Percentiles rank a stretch among this genome's conserved stretches.
These are phyloP conservation scores for Tryphoninae sp. DNA, from an alignment of 2,888 invertebrate genomes.

Conservation along the genomic window DNA sequence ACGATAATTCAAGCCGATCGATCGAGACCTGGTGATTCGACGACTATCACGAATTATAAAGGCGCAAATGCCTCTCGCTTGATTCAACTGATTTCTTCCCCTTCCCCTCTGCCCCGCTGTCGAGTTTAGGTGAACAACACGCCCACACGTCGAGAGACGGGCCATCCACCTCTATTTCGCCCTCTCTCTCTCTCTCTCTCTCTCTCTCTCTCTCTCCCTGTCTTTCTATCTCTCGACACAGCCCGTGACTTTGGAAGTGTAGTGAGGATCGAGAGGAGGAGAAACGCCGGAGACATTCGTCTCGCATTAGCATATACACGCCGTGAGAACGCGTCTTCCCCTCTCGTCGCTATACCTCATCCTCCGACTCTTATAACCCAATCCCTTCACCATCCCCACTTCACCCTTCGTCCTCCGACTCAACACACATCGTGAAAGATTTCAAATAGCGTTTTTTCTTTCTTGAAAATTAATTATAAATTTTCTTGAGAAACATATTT, in stretches of 20 bases:
- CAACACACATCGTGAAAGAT: constrained; percentile 34
- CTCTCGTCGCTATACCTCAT: constrained; percentile 56
- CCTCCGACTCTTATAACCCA: constrained; percentile 39
- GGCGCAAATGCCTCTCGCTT: constrained; percentile 59
- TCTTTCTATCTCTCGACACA: constrained; percentile 52
- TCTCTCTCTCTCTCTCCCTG: constrained; percentile 27
- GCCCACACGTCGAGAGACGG: constrained; percentile 70
- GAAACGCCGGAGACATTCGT: constrained; percentile 78
- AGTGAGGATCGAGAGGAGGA: constrained; percentile 65
- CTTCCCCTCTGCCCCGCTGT: constrained; percentile 69
- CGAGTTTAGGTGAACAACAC: constrained; percentile 78
- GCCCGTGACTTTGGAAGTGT: constrained; percentile 70
- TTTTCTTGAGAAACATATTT: background rate
- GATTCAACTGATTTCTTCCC: constrained; percentile 66
- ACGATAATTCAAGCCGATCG: constrained; percentile 64
- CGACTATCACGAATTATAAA: constrained; percentile 58
- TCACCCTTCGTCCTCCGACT: constrained; percentile 31
- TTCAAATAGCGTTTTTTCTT: background rate
- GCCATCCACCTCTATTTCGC: constrained; percentile 45
- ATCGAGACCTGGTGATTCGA: constrained; percentile 66
- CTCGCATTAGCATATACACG: constrained; percentile 81
- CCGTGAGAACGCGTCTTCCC: constrained; percentile 70
- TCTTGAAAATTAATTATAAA: background rate
- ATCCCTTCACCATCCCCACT: constrained; percentile 39
- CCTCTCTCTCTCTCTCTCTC: constrained; percentile 22